Percentiles rank a stretch among this genome's conserved stretches.
Evolutionary conservation across 2,888 invertebrate genomes (phyloP).

Genomic region (Cryptus viduatorius): DNA sequence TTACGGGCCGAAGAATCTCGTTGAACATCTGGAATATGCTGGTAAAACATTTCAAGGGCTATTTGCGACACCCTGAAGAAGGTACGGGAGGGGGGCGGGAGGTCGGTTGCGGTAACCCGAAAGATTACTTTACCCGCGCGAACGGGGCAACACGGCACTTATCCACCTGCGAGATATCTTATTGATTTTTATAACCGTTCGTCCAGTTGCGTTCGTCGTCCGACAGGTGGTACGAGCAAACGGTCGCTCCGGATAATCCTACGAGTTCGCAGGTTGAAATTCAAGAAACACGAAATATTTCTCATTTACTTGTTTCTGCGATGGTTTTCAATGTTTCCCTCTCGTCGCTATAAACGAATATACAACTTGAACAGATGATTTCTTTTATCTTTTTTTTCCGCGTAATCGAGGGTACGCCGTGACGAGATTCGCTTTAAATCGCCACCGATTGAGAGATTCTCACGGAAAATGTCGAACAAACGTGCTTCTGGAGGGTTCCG

Average conservation of each 20-base stretch:
- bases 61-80: not conserved
- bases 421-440: slow-evolving; percentile 47
- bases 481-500: slow-evolving; percentile 46
- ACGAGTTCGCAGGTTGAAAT: slow-evolving; percentile 5
- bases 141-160: slow-evolving; percentile 68
- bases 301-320: not conserved
- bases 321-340: not conserved
- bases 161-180: slow-evolving; percentile 78
- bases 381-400: not conserved
- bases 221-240: slow-evolving; percentile 79
- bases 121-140: slow-evolving; percentile 72
- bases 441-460: slow-evolving; percentile 55
- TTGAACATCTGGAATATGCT: slow-evolving; percentile 1
- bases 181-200: slow-evolving; percentile 77
- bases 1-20: slow-evolving; percentile 8
- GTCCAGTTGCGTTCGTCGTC: slow-evolving; percentile 72
- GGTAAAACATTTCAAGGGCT: slow-evolving; percentile 33
- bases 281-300: not conserved
- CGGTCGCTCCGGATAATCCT: slow-evolving; percentile 14
- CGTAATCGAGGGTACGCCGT: slow-evolving; percentile 24
- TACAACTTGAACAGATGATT: not conserved
- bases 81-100: not conserved
- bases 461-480: slow-evolving; percentile 63
- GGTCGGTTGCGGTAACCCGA: slow-evolving; percentile 58
- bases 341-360: not conserved